These are phyloP conservation scores for Torymus aiolomorphi DNA, from an alignment of 2,888 invertebrate species.

Conservation along the genomic window DNA sequence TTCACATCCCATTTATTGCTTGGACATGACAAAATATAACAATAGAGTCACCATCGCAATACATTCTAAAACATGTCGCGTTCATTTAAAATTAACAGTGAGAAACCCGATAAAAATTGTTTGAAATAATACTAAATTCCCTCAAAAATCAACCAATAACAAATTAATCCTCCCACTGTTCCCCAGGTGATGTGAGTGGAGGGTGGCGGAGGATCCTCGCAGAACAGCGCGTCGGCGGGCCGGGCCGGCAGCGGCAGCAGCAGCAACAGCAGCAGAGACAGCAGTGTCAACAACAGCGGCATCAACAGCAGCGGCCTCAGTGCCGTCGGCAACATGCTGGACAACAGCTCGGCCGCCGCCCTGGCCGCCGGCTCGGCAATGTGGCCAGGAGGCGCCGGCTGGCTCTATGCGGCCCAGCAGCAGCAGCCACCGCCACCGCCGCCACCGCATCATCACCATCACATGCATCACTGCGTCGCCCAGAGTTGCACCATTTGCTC, in stretches of 20 bases:
- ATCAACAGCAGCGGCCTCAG: background rate
- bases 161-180: no score
- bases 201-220: conserved; percentile 73
- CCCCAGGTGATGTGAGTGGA: conserved; percentile 78
- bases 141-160: no score
- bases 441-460: conserved; percentile 60
- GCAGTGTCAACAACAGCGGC: background rate
- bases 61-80: no score
- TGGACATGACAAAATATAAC: no score
- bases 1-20: no score
- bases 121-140: no score
- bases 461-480: conserved; percentile 66
- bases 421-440: conserved; percentile 60
- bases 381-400: conserved; percentile 70
- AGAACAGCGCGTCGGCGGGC: conserved; percentile 28
- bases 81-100: no score
- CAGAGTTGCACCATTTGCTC: conserved; percentile 74
- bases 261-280: conserved; percentile 50
- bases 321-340: conserved; percentile 39
- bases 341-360: conserved; percentile 43
- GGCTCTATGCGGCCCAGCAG: conserved; percentile 69
- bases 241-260: conserved; percentile 20
- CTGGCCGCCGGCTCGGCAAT: conserved; percentile 63
- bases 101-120: no score
- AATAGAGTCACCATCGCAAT: no score